These are phyloP conservation scores for Harpagus bidentatus DNA, from an alignment of 2,113 vertebrate species.

Conservation along the genomic window DNA sequence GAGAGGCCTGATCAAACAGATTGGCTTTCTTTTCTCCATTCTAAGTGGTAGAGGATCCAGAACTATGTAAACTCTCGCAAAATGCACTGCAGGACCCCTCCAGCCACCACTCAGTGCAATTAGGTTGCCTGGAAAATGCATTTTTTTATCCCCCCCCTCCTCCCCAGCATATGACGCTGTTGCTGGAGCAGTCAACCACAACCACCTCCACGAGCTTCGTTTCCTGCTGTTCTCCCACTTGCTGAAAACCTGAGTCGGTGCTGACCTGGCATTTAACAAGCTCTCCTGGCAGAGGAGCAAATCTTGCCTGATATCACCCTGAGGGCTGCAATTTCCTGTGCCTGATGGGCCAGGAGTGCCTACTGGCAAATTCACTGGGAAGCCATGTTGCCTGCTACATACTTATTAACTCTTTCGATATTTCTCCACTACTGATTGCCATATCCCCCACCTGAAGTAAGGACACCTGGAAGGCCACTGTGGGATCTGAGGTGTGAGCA, in stretches of 20 bases:
- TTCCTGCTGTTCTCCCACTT: neutral
- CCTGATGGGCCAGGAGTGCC: neutral
- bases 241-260: neutral
- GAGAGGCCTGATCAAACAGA: slow-evolving; percentile 79
- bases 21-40: slow-evolving; percentile 73
- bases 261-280: neutral
- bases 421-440: neutral
- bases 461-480: neutral
- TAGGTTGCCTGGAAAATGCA: neutral
- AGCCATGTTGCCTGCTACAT: neutral
- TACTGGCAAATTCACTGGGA: neutral
- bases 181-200: neutral
- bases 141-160: neutral
- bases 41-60: slow-evolving; percentile 65
- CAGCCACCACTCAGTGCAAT: neutral
- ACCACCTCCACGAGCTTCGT: neutral
- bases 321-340: neutral
- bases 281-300: neutral
- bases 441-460: fast-evolving
- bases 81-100: slow-evolving; percentile 23
- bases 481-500: neutral
- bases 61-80: slow-evolving; percentile 60
- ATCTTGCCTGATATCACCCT: neutral
- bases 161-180: fast-evolving
- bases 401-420: neutral